Percentiles rank a stretch among this genome's conserved stretches.
phyloP scores from a whole-genome alignment of 23 tunicate species.

The Trididemnum nubilum region DNA sequence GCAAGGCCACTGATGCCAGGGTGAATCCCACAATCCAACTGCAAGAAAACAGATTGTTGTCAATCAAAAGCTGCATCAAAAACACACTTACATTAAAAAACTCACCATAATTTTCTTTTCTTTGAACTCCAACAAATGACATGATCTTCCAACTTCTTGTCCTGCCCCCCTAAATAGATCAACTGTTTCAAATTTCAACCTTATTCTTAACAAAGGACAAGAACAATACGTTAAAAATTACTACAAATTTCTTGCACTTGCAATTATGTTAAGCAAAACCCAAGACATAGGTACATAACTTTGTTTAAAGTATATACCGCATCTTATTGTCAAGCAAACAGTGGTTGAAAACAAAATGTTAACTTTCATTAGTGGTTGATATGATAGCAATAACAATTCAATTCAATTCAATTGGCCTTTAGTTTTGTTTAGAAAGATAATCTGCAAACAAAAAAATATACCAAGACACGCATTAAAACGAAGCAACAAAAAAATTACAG shows the following conservation, averaged over 20 bases:
- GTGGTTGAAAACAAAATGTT: no score
- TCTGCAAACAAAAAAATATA: no score
- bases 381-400: no score
- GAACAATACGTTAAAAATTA: neutral
- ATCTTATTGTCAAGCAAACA: no score
- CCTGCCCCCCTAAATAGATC: slow-evolving; percentile 80
- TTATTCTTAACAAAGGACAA: neutral
- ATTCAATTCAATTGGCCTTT: no score
- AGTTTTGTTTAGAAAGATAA: no score
- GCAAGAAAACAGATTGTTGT: neutral
- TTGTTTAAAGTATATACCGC: no score
- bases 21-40: slow-evolving; percentile 98
- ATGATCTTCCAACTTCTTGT: slow-evolving; percentile 99
- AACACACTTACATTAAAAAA: neutral
- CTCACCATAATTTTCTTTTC: slow-evolving; percentile 88
- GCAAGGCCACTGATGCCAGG: slow-evolving; percentile 94
- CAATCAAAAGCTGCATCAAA: neutral
- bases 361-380: no score
- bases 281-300: no score
- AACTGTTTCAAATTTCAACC: neutral
- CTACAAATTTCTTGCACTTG: neutral
- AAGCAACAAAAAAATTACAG: no score
- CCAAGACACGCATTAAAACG: no score
- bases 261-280: neutral
- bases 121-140: slow-evolving; percentile 95